Evolutionary conservation across 2,113 vertebrate species (phyloP), one percentile per base, ranked within the genome.

Genomic region (Platycercus adscitus): DNA sequence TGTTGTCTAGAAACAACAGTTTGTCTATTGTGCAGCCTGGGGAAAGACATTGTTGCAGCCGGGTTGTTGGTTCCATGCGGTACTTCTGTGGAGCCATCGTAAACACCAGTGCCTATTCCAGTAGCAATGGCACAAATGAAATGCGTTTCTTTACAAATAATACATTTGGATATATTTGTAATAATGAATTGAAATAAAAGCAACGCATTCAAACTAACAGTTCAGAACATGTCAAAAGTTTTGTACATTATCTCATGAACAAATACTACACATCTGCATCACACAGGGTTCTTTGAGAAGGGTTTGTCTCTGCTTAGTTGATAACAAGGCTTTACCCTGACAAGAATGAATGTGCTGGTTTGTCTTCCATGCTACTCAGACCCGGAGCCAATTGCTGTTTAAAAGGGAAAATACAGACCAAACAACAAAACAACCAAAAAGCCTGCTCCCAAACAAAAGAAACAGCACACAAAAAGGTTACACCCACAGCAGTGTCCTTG

Each of bases 21-120:
- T 25, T 11, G 31, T 19, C 61, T 44, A 0, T 3, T 12, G 33
- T n/a, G 31, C 0, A 5, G 29, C 17, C 47, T 13, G 18, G 3
- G 8, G n/a, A 31, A 6, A n/a, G 58, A 19, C 17, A 20, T 21
- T 26, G 4, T 12, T 78, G 39, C 29, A 70, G 79, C 11, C 6
- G 5, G 21, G 24, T 29, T 68, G 13, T 28, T 29, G 46, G 35
- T n/a, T 56, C 46, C 31, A 6, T 31, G 11, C 0, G 0, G n/a
- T 33, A 63, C n/a, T 25, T 65, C 7, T 26, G 12, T 60, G 37
- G 15, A 50, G 44, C 44, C 2, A 0, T 35, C 25, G 6, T 46
- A 26, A 46, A 24, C 1, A 9, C 8, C 28, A 29, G 12, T 29
- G 39, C 56, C 52, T 1, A 1, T 60, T 39, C 43, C 19, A 8